Evolutionary conservation across 2,888 invertebrate species (phyloP).

Genomic region (Callyntrura sp.): DNA sequence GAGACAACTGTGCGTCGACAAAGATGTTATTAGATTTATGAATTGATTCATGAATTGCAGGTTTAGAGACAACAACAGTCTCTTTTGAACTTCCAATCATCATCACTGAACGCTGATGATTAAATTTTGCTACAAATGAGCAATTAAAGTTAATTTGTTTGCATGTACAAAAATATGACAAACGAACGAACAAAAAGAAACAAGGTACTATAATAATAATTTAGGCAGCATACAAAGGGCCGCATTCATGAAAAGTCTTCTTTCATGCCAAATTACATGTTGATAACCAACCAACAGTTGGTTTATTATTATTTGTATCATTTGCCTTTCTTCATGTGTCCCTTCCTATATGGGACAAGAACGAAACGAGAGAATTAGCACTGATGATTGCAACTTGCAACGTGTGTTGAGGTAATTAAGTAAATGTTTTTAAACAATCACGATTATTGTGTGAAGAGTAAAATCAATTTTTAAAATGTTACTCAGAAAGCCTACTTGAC

Average conservation of each 20-base stretch:
- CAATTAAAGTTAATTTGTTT: constrained; percentile 77
- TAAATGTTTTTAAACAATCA: constrained; percentile 42
- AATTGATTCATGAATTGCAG: constrained; percentile 43
- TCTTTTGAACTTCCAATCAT: constrained; percentile 8
- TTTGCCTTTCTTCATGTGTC: constrained; percentile 18
- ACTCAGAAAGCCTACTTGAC: not conserved
- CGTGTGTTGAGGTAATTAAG: constrained; percentile 62
- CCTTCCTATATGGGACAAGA: constrained; percentile 39
- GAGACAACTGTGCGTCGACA: not conserved
- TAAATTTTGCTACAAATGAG: constrained; percentile 56
- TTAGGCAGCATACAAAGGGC: not conserved
- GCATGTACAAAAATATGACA: constrained; percentile 37
- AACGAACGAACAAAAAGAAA: not conserved
- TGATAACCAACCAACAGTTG: too few species aligned
- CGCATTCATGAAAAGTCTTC: constrained; percentile 21
- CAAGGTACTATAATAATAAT: constrained; percentile 7
- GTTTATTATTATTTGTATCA: constrained; percentile 30
- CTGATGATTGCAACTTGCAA: constrained; percentile 31
- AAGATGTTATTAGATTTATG: not conserved
- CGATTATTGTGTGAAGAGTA: constrained; percentile 48
- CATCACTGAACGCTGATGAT: constrained; percentile 26
- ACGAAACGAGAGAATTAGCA: constrained; percentile 46
- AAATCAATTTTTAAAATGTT: not conserved
- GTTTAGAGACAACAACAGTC: constrained; percentile 19
- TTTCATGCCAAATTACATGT: constrained; percentile 28